Conservation (phyloP, 2,797 vertebrate genomes). For the Nyctibius grandis region DNA sequence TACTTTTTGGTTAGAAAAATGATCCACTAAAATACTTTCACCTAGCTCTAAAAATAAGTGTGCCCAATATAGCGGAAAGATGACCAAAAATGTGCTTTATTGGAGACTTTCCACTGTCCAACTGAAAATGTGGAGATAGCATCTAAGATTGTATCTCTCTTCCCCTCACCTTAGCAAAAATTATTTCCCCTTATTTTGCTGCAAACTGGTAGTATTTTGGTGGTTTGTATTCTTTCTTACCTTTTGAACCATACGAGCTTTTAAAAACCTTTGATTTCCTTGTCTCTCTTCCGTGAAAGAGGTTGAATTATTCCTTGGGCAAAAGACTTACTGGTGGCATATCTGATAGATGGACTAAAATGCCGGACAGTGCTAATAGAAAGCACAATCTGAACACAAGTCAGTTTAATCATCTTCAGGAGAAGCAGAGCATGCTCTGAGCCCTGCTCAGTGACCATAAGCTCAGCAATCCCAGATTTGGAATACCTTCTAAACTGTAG, state of each 20-base stretch:
- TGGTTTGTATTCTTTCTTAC: neutral
- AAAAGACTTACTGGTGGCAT: neutral
- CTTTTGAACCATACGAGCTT: neutral
- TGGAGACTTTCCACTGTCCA: neutral
- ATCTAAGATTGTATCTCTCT: neutral
- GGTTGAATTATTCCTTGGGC: neutral
- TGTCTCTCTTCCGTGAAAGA: neutral
- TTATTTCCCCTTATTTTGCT: neutral
- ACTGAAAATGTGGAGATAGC: neutral
- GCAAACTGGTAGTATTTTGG: neutral
- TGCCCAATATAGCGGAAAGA: neutral
- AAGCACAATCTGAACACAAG: neutral
- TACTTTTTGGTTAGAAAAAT: neutral
- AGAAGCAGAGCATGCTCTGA: neutral
- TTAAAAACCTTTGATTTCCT: neutral
- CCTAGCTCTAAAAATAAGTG: neutral
- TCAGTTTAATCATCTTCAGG: neutral
- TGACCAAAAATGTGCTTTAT: neutral
- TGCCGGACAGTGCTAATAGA: neutral
- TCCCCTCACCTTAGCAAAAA: neutral
- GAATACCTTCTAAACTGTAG: neutral
- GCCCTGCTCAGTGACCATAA: neutral
- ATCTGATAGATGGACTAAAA: neutral
- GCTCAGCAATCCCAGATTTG: neutral
- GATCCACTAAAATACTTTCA: neutral